phyloP scores from a whole-genome alignment of 2,888 invertebrate genomes.

The Anarsia innoxiella region DNA sequence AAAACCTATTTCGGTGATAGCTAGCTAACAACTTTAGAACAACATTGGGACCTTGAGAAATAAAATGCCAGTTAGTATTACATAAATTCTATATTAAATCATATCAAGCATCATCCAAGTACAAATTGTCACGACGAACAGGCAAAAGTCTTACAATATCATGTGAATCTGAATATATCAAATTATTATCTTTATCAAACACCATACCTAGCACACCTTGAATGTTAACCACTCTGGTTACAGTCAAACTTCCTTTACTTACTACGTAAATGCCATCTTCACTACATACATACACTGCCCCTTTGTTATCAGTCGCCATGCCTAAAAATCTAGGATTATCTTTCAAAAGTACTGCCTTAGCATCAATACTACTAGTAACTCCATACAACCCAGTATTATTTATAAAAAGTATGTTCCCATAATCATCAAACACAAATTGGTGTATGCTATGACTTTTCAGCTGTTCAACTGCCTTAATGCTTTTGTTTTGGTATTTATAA shows the following conservation, averaged over 20 bases:
- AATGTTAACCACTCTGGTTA: constrained; percentile 39
- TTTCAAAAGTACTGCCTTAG: constrained; percentile 29
- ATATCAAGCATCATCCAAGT: no score
- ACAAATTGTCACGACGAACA: no score
- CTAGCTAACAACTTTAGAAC: no score
- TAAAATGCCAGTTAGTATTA: no score
- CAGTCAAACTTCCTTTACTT: constrained; percentile 39
- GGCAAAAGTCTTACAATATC: constrained; percentile 29
- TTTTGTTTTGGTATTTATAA: constrained; percentile 40
- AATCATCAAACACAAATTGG: constrained; percentile 49
- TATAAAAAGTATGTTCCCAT: constrained; percentile 47
- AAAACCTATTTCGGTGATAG: no score
- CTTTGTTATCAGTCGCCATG: constrained; percentile 45
- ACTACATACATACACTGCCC: constrained; percentile 43
- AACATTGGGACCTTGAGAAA: no score
- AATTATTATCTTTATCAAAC: constrained; percentile 48
- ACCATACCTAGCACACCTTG: constrained; percentile 49
- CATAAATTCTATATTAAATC: no score
- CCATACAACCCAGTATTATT: constrained; percentile 52
- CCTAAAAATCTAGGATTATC: constrained; percentile 42
- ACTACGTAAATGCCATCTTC: constrained; percentile 54
- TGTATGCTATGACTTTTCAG: constrained; percentile 36
- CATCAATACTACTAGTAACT: constrained; percentile 28
- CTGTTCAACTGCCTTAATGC: constrained; percentile 28
- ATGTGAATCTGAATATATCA: constrained; percentile 57